These are phyloP conservation scores for Ladona fulva DNA, from an alignment of 1,140 invertebrate species.

Conservation along the genomic window DNA sequence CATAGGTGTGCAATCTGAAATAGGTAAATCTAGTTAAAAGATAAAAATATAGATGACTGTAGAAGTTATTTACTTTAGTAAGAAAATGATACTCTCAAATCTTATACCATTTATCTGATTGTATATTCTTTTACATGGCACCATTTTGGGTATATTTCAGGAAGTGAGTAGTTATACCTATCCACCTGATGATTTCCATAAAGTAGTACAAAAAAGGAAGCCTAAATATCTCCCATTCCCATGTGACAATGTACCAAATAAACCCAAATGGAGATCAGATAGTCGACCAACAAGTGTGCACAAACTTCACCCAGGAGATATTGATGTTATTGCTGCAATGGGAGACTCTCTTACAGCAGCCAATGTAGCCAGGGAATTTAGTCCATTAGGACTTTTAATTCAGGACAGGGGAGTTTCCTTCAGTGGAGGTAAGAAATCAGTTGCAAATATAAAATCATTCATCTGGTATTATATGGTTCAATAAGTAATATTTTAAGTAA, in stretches of 20 bases:
- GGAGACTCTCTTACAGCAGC: constrained; percentile 61
- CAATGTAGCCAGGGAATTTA: constrained; percentile 31
- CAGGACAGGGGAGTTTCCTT: constrained; percentile 33
- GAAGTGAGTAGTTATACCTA: background rate
- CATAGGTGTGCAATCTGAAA: too few species aligned
- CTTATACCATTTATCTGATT: too few species aligned
- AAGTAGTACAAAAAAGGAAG: background rate
- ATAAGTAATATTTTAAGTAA: too few species aligned
- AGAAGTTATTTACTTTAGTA: too few species aligned
- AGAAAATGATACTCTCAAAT: too few species aligned
- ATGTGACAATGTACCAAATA: background rate
- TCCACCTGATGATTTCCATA: background rate
- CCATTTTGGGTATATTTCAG: background rate
- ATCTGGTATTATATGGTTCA: too few species aligned
- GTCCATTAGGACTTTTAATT: background rate
- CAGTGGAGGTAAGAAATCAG: background rate
- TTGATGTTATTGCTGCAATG: constrained; percentile 55
- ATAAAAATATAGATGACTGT: too few species aligned
- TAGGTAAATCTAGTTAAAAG: too few species aligned
- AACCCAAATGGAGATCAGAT: background rate
- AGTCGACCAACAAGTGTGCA: constrained; percentile 44
- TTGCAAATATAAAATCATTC: too few species aligned
- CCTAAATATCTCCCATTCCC: background rate
- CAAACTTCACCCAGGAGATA: constrained; percentile 51
- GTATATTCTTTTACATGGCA: too few species aligned